These are phyloP conservation scores for Bucorvus abyssinicus DNA, from an alignment of 2,797 vertebrate species.

Conservation along the genomic window DNA sequence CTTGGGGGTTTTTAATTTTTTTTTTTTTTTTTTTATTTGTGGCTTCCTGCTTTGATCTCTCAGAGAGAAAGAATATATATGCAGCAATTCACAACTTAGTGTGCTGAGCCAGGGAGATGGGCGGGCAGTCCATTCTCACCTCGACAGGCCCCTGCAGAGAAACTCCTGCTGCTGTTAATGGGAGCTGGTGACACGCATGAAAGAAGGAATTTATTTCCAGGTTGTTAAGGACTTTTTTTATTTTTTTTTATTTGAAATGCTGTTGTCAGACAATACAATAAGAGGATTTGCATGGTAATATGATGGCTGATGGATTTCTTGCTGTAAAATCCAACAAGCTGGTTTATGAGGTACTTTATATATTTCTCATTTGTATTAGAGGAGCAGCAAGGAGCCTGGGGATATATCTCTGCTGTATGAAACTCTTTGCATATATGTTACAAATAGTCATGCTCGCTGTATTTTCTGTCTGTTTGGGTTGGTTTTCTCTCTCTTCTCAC, in stretches of 20 bases:
- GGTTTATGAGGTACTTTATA: conserved; percentile 46
- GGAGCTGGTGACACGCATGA: background rate
- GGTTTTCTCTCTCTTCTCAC: background rate
- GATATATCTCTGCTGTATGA: background rate
- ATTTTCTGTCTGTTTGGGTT: conserved; percentile 17
- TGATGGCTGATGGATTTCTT: conserved; percentile 45
- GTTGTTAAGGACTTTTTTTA: background rate
- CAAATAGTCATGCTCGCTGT: background rate
- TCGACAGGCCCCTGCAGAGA: background rate
- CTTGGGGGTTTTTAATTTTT: accelerated
- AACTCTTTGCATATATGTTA: background rate
- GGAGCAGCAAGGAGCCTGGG: background rate
- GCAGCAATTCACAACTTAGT: background rate
- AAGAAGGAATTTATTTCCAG: background rate
- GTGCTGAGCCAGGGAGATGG: background rate
- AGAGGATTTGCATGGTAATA: conserved; percentile 57
- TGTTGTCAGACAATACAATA: conserved; percentile 37
- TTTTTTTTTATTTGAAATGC: background rate
- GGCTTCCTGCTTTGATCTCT: background rate
- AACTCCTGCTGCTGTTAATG: background rate
- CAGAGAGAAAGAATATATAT: background rate
- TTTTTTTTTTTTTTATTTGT: background rate
- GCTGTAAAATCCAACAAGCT: conserved; percentile 48
- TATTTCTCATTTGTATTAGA: conserved; percentile 35
- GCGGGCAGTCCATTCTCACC: conserved; percentile 4